Evolutionary conservation across 2,888 invertebrate species (phyloP).

Genomic region (Platycnemis pennipes): DNA sequence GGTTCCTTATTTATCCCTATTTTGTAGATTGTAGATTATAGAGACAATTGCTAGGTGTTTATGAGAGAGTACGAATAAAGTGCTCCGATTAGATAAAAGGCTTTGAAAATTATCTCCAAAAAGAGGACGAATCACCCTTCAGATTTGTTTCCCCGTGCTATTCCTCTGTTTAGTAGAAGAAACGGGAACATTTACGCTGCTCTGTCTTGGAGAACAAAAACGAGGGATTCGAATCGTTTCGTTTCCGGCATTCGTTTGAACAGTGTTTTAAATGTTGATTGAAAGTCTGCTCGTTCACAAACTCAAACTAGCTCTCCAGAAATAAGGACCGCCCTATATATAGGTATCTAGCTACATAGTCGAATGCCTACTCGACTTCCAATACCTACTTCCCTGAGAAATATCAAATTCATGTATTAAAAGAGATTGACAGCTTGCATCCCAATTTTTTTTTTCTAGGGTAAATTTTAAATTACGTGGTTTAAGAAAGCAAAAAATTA

Average conservation of each 20-base stretch:
- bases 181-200: neutral
- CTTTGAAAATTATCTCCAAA: neutral
- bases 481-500: too few species aligned
- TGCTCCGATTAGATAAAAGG: constrained; percentile 53
- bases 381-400: too few species aligned
- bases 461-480: too few species aligned
- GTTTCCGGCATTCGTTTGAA: neutral
- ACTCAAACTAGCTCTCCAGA: too few species aligned
- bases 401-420: too few species aligned
- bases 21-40: neutral
- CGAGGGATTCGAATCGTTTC: neutral
- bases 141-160: neutral
- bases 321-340: too few species aligned
- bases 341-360: too few species aligned
- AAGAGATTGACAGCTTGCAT: too few species aligned
- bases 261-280: too few species aligned
- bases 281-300: too few species aligned
- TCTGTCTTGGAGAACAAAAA: neutral
- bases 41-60: constrained; percentile 37
- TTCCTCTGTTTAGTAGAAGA: neutral
- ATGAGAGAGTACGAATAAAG: constrained; percentile 4
- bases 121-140: constrained; percentile 19
- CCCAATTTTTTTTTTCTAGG: too few species aligned
- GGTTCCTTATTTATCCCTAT: constrained; percentile 41
- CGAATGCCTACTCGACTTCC: too few species aligned